Base-by-base conservation (phyloP, 2,888 invertebrate genomes). In the Eupithecia insigniata region DNA sequence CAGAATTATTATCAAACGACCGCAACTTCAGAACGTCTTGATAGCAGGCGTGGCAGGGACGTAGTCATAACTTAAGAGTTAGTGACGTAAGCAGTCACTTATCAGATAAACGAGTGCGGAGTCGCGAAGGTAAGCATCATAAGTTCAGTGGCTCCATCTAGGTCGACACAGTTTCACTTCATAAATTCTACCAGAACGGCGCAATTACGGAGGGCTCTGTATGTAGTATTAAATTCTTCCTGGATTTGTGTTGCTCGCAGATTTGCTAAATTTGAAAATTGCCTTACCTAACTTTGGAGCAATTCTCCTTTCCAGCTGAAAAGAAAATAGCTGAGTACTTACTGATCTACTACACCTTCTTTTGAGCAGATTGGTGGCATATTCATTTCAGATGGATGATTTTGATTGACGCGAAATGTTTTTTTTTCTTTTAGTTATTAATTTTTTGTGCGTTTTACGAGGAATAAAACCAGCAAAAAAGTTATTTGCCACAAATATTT, bases 181-280 rank as follows among this genome's bases (percentile, higher is more conserved):
- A 88, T 87, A 89, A 89, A 88, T 89, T 89, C 87, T 82, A 82
- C 87, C 82, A 83, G 82, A 78, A 81, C 84, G 82, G 83, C 83
- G 87, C 89, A 90, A 90, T 90, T 90, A 88, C 83, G 82, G 82
- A 79, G 81, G 79, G 81, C 84, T 83, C 82, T 78, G 82, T 83
- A 83, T 78, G 82, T 83, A 83, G 87, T 87, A 89, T 87, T 87
- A 89, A 89, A 90, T 90, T 89, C 87, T 86, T 86, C 77, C 78
- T 43, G 78, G 76, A 83, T 80, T 80, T 81, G 78, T 81, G 79
- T 80, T 55, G 76, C 66, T 73, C 67, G 69, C 60, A 65, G 71
- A 74, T 74, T 76, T 65, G 61, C 69, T 58, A 66, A n/a, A 67
- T 74, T 71, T 69, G 36, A 62, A 1, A 64, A 55, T 36, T 61